These are phyloP conservation scores for Macrochelys suwanniensis DNA, from an alignment of 2,797 vertebrate species.

Conservation along the genomic window DNA sequence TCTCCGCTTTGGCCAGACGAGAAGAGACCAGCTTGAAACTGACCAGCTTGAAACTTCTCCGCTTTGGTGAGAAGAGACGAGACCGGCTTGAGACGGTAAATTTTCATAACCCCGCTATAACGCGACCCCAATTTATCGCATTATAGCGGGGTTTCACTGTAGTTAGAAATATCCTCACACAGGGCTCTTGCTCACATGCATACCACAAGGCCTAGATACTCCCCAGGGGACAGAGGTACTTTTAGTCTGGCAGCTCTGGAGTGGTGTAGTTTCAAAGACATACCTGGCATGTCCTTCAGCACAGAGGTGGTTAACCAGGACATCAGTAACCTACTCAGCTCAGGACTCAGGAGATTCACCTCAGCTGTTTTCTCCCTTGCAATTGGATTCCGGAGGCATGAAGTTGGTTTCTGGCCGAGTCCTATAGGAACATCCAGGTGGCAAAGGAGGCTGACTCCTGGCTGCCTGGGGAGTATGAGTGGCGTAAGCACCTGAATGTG, in stretches of 20 bases:
- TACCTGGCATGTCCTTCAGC: conserved; percentile 35
- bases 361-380: neutral
- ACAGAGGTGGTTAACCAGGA: conserved; percentile 67
- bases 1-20: too few species aligned
- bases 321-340: conserved; percentile 62
- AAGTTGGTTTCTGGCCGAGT: conserved; percentile 1
- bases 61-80: too few species aligned
- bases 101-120: too few species aligned
- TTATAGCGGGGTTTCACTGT: too few species aligned
- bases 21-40: too few species aligned
- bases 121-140: too few species aligned
- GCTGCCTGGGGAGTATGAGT: conserved; percentile 8
- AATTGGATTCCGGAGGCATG: neutral
- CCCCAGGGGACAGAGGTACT: neutral
- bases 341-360: conserved; percentile 48
- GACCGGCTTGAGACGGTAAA: too few species aligned
- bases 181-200: neutral
- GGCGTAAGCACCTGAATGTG: neutral
- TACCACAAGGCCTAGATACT: neutral
- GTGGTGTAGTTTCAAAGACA: conserved; percentile 28
- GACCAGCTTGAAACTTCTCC: too few species aligned
- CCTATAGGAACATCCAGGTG: neutral
- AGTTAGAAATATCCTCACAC: conserved; percentile 14
- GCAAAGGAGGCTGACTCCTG: fast-evolving
- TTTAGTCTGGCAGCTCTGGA: conserved; percentile 24